A percentile compares a stretch with the other conserved stretches of the same genome.
phyloP scores from a whole-genome alignment of 2,113 vertebrate genomes.

The Tretioscincus oriximinensis region DNA sequence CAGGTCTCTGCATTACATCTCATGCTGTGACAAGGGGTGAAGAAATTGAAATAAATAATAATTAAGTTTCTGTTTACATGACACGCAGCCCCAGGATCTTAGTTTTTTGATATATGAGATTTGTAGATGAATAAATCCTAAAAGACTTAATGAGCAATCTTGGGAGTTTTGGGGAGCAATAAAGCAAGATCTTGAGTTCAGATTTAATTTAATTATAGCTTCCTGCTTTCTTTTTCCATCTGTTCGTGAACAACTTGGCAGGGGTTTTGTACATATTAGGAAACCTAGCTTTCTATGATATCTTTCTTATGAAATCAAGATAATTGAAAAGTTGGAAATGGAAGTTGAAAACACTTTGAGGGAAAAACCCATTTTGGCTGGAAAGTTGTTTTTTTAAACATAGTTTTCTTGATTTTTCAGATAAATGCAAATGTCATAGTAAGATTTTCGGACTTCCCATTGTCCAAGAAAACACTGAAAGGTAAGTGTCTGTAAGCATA shows the following conservation, averaged over 20 bases:
- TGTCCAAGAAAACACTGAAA: constrained; percentile 91
- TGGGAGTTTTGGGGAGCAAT: not conserved
- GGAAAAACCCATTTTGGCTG: not conserved
- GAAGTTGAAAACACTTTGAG: not conserved
- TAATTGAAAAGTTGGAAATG: not conserved
- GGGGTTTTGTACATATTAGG: not conserved
- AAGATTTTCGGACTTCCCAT: constrained; percentile 93
- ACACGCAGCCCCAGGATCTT: too few species aligned
- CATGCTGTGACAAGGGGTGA: too few species aligned
- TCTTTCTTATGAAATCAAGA: not conserved
- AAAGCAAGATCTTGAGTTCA: not conserved
- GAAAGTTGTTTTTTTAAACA: not conserved
- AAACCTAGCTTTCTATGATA: not conserved
- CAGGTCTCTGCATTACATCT: too few species aligned
- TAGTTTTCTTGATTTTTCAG: constrained; percentile 52
- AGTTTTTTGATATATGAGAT: too few species aligned
- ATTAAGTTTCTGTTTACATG: too few species aligned
- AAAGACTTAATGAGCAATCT: not conserved
- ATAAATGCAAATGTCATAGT: constrained; percentile 84
- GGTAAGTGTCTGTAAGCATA: constrained; percentile 68
- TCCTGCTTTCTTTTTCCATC: not conserved
- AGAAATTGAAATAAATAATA: too few species aligned
- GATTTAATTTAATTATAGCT: not conserved
- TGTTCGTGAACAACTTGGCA: not conserved
- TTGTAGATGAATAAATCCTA: too few species aligned